A percentile compares a stretch with the other conserved stretches of the same genome.
phyloP scores from a whole-genome alignment of 2,888 invertebrate species.

The Nymphalis c-album region DNA sequence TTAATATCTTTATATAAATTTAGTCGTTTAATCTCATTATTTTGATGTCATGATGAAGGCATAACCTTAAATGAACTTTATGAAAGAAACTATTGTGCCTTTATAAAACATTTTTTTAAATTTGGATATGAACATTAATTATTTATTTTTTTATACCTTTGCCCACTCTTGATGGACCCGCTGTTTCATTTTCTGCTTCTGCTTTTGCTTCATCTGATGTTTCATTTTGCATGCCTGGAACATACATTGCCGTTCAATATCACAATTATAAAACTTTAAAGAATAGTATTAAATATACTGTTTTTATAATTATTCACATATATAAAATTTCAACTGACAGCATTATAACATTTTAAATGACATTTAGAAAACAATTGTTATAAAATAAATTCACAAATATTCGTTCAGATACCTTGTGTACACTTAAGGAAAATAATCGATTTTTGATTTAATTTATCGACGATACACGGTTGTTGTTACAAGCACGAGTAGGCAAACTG shows the following conservation, averaged over 20 bases:
- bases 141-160: constrained; percentile 31
- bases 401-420: neutral
- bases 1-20: neutral
- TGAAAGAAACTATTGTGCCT: too few species aligned
- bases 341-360: neutral
- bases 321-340: neutral
- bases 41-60: neutral
- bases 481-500: constrained; percentile 37
- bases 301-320: neutral
- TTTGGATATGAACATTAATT: neutral
- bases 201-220: constrained; percentile 28
- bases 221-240: constrained; percentile 37
- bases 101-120: neutral
- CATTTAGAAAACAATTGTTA: neutral
- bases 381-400: neutral
- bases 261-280: neutral
- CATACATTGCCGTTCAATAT: neutral
- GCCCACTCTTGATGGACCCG: constrained; percentile 35
- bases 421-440: neutral
- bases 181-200: constrained; percentile 30
- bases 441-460: constrained; percentile 5
- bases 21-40: neutral
- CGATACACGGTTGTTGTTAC: constrained; percentile 31
- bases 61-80: too few species aligned
- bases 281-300: neutral